Evolutionary conservation across 2,113 vertebrate species (phyloP).

Genomic region (Sebastes schlegelii): DNA sequence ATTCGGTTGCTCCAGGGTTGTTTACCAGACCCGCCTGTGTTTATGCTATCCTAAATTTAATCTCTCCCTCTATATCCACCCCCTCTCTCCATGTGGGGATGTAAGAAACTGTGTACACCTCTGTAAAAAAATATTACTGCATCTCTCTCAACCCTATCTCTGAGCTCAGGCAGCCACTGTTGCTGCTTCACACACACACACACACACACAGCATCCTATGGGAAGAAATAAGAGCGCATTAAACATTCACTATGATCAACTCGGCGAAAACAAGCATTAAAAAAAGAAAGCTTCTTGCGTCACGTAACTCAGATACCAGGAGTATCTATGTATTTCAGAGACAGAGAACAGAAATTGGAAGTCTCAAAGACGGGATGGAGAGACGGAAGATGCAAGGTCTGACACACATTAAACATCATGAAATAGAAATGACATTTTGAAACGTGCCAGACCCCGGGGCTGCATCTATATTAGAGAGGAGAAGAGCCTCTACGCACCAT

Average conservation of each 20-base stretch:
- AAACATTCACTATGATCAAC: slow-evolving; percentile 51
- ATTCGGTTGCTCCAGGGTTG: slow-evolving; percentile 31
- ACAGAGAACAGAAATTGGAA: background rate
- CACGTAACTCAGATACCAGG: background rate
- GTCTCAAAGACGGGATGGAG: background rate
- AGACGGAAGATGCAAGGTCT: background rate
- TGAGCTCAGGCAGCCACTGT: slow-evolving; percentile 29
- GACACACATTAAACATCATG: slow-evolving; percentile 29
- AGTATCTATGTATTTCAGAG: background rate
- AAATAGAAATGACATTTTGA: slow-evolving; percentile 28
- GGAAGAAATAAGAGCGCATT: slow-evolving; percentile 26
- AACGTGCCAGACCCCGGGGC: background rate
- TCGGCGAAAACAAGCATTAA: slow-evolving; percentile 24
- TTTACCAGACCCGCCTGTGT: slow-evolving; percentile 46
- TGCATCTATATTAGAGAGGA: slow-evolving; percentile 32
- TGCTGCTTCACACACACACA: background rate
- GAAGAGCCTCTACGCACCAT: background rate
- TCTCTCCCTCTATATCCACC: slow-evolving; percentile 15
- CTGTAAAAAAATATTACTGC: slow-evolving; percentile 23
- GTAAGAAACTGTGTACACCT: slow-evolving; percentile 27
- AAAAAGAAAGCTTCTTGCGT: slow-evolving; percentile 15
- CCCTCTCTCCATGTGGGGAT: slow-evolving; percentile 6
- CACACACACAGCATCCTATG: background rate
- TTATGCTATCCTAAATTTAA: slow-evolving; percentile 43
- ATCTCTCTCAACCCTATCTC: slow-evolving; percentile 43